A percentile compares a stretch with the other conserved stretches of the same genome.
Evolutionary conservation across 2,888 invertebrate species (phyloP).

Genomic region (Mythimna lalbum): DNA sequence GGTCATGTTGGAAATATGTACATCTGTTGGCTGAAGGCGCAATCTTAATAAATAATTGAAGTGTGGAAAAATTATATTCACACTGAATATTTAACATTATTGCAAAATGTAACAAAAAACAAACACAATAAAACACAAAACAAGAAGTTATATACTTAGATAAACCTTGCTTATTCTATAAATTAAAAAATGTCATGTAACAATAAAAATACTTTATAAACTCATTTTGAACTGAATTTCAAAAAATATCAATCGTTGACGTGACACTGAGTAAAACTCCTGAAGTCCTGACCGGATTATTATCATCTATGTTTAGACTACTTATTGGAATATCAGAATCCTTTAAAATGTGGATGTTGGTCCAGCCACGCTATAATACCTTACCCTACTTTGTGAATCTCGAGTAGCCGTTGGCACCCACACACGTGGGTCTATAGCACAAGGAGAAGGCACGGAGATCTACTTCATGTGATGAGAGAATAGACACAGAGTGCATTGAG

Average conservation of each 20-base stretch:
- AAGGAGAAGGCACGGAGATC: slow-evolving; percentile 8
- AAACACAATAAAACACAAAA: neutral
- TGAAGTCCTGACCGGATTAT: neutral
- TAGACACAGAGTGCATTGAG: neutral
- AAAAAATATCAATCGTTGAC: slow-evolving; percentile 4
- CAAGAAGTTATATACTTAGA: neutral
- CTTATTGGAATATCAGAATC: slow-evolving; percentile 45
- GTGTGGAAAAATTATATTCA: neutral
- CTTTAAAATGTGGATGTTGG: slow-evolving; percentile 26
- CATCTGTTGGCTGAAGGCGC: slow-evolving; percentile 3
- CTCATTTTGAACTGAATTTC: slow-evolving; percentile 6
- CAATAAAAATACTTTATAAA: slow-evolving; percentile 6
- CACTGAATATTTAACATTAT: neutral
- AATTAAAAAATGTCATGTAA: slow-evolving; percentile 13
- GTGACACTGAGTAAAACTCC: neutral
- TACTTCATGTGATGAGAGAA: slow-evolving; percentile 6
- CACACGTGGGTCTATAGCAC: slow-evolving; percentile 13
- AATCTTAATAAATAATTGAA: slow-evolving; percentile 8
- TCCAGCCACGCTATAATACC: slow-evolving; percentile 45
- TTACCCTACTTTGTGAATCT: slow-evolving; percentile 3
- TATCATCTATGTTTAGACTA: slow-evolving; percentile 1
- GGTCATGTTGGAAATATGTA: slow-evolving; percentile 2
- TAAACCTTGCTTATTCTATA: slow-evolving; percentile 11
- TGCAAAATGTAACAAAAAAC: neutral
- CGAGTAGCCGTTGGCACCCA: slow-evolving; percentile 10